A percentile compares a stretch with the other conserved stretches of the same genome.
Conservation (phyloP, 2,888 invertebrate species). For the Calameuta pallipes region DNA sequence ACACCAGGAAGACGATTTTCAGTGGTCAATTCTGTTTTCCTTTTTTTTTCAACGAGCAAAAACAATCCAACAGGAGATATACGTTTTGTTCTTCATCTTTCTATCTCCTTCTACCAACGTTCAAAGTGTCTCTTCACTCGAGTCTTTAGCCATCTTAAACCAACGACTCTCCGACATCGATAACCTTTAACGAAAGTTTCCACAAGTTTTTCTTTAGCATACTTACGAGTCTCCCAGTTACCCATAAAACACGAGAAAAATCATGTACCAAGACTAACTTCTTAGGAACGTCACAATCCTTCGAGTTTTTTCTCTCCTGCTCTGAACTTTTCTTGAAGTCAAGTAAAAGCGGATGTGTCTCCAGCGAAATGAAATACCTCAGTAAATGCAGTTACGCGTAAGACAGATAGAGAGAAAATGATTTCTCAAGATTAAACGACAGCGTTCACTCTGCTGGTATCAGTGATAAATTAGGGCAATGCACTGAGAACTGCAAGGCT, state of each 20-base stretch:
- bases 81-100: neutral
- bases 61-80: neutral
- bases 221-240: neutral
- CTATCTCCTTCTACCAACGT: neutral
- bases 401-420: neutral
- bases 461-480: constrained; percentile 5
- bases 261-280: neutral
- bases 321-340: neutral
- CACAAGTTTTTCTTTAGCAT: neutral
- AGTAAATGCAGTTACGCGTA: neutral
- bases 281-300: neutral
- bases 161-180: neutral
- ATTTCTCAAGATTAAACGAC: neutral
- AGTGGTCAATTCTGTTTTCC: neutral
- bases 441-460: neutral
- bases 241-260: neutral
- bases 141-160: neutral
- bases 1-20: neutral
- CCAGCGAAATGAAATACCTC: neutral
- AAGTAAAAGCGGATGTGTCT: neutral
- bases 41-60: neutral
- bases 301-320: neutral
- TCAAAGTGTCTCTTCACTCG: neutral
- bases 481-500: constrained; percentile 20
- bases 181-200: neutral